Evolutionary conservation across 2,888 invertebrate genomes (phyloP), one percentile per base, ranked within the genome.

Genomic region (Caenorhabditis sp.): DNA sequence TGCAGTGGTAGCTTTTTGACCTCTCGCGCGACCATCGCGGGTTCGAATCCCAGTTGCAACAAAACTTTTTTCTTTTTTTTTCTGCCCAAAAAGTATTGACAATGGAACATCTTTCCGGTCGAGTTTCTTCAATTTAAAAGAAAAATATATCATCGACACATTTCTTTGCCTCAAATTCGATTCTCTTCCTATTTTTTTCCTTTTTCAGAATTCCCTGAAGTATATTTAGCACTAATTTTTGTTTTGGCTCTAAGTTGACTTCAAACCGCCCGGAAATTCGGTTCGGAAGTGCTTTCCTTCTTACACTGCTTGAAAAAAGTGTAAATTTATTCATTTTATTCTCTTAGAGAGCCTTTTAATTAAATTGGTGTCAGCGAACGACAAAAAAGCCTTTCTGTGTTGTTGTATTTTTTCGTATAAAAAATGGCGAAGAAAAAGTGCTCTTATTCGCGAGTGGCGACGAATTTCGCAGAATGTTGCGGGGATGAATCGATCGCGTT

Each of bases 371-470:
- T 43, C 17, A 43, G 31, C 10, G 23, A 20, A n/a, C n/a, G n/a
- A n/a, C n/a, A n/a, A n/a, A n/a, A n/a, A n/a, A 38, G 38, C 26
- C 43, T 58, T 58, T 43, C 23, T 10, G 17, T 59, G 58, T 58
- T 27, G 4, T 43, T 57, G 7, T 49, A 50, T 50, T 58, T 27
- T 53, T 27, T n/a, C 3, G 20, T 23, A 17, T 31, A 17, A 38
- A 7, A n/a, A 20, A 17, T 31, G 26, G 38, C 49, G 38, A 70
- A 61, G 60, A 43, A 63, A 56, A 69, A 65, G 8, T 70, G 65
- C 61, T 57, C 64, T 38, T 70, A 70, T 52, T 56, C 70, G 26
- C 54, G 70, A 58, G 64, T 70, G 20, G 70, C 70, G n/a, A 70
- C 70, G 2, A 58, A 50, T 58, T 10, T 43, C 17, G 43, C 7